These are phyloP conservation scores for Andrena minutula DNA, from an alignment of 2,888 invertebrate species.

Conservation along the genomic window DNA sequence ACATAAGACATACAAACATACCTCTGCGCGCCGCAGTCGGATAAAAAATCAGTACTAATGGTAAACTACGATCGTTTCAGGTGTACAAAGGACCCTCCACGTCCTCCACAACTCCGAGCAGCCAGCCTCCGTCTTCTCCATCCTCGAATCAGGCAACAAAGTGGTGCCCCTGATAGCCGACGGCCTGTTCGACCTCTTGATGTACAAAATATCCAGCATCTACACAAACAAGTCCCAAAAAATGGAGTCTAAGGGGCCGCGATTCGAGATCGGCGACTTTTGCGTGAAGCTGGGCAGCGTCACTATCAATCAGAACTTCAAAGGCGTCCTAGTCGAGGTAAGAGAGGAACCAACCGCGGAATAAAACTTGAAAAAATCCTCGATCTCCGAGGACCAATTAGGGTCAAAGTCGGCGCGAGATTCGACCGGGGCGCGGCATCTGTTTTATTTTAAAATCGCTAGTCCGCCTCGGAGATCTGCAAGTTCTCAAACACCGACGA, in stretches of 20 bases:
- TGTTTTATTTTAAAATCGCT: slow-evolving; percentile 36
- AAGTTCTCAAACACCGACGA: slow-evolving; percentile 19
- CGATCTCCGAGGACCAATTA: slow-evolving; percentile 23
- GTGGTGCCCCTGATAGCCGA: slow-evolving; percentile 96
- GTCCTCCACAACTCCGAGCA: slow-evolving; percentile 98
- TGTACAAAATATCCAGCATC: slow-evolving; percentile 95
- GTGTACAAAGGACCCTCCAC: slow-evolving; percentile 93
- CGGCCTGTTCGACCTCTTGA: slow-evolving; percentile 94
- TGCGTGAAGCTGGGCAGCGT: slow-evolving; percentile 97
- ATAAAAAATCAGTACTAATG: background rate
- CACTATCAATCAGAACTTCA: slow-evolving; percentile 96
- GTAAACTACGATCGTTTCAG: slow-evolving; percentile 83
- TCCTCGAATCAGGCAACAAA: slow-evolving; percentile 94
- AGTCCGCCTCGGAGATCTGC: background rate
- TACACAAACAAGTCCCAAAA: slow-evolving; percentile 96
- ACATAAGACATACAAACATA: no score
- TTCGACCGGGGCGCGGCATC: background rate
- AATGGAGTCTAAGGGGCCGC: slow-evolving; percentile 95
- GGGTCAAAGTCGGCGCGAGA: slow-evolving; percentile 1
- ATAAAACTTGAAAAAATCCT: background rate
- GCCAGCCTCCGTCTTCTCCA: slow-evolving; percentile 96
- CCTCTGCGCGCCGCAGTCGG: no score
- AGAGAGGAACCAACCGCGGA: slow-evolving; percentile 16
- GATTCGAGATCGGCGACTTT: slow-evolving; percentile 96
- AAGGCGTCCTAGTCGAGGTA: slow-evolving; percentile 96